A percentile compares a stretch with the other conserved stretches of the same genome.
These are phyloP conservation scores for Apogon hyalosoma DNA, from an alignment of 2,797 vertebrate species.

Conservation along the genomic window DNA sequence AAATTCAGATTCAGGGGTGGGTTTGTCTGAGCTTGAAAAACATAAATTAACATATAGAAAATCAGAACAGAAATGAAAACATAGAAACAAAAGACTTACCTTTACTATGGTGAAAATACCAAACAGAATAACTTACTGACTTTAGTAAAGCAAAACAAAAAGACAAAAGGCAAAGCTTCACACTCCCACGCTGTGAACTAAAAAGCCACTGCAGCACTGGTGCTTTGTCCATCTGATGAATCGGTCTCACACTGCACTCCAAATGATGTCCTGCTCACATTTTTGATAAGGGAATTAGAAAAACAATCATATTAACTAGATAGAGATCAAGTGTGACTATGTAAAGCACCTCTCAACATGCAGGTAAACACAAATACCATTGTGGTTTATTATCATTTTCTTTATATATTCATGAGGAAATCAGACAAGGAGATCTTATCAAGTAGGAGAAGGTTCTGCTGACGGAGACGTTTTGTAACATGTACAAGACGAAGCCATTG, in stretches of 20 bases:
- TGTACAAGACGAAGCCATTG: conserved; percentile 25
- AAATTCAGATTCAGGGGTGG: too few relatives aligned
- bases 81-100: too few relatives aligned
- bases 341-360: background rate
- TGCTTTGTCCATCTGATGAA: background rate
- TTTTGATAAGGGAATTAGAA: conserved; percentile 14
- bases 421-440: conserved; percentile 4
- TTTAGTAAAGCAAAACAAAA: background rate
- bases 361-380: background rate
- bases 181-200: background rate
- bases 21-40: too few relatives aligned
- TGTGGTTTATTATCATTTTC: background rate
- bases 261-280: background rate
- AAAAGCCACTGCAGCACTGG: conserved; percentile 13
- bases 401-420: conserved; percentile 12
- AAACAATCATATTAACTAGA: conserved; percentile 16
- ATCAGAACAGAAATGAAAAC: too few relatives aligned
- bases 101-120: too few relatives aligned
- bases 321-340: background rate
- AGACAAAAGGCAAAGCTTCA: background rate
- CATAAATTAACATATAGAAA: too few relatives aligned
- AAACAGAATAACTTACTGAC: background rate
- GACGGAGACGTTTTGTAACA: conserved; percentile 35
- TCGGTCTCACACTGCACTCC: conserved; percentile 20
- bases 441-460: conserved; percentile 3